Evolutionary conservation across 23 tunicate genomes (phyloP), one percentile per base, ranked within the genome.

Genomic region (Botrylloides violaceus): DNA sequence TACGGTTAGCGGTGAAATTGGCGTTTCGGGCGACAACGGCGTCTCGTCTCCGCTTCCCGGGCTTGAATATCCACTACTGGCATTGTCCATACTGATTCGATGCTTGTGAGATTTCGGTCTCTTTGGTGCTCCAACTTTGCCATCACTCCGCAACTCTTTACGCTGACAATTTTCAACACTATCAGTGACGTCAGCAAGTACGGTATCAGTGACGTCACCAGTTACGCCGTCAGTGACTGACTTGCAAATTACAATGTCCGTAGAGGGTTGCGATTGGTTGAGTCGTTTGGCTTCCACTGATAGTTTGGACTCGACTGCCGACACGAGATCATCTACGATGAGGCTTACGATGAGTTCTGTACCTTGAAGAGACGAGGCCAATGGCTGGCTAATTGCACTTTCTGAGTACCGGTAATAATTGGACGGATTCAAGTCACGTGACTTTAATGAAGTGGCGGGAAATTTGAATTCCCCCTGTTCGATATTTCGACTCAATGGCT

Each of bases 61-160:
- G 72, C 84, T 85, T 18, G 94, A 85, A 31, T 85, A 85, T 2
- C 94, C 94, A 36, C 92, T 84, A 55, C 94, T 84, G 15, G 76
- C 76, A 21, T 77, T 79, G 3, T 32, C 48, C n/a, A 66, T 59
- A 53, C 81, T 85, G n/a, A 64, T 43, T 19, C 74, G 58, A 25
- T 37, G 74, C 22, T 36, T 35, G 9, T 35, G 36, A 19, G 24
- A 32, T 68, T 38, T 68, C 29, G 20, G 61, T 31, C 74, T 47
- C 47, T 58, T 24, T n/a, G 32, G 30, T 32, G 32, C 39, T 24
- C 62, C 7, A 34, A 2, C 43, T 61, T 32, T n/a, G 24, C 35
- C 34, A 60, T 75, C n/a, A 30, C 24, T 23, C 3, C 9, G 49
- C 33, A 26, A 3, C 3, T 19, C 64, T 12, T 24, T 49, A 7